These are phyloP conservation scores for Enteromius unitaeniatus DNA, from an alignment of 2,797 vertebrate genomes.

Conservation along the genomic window DNA sequence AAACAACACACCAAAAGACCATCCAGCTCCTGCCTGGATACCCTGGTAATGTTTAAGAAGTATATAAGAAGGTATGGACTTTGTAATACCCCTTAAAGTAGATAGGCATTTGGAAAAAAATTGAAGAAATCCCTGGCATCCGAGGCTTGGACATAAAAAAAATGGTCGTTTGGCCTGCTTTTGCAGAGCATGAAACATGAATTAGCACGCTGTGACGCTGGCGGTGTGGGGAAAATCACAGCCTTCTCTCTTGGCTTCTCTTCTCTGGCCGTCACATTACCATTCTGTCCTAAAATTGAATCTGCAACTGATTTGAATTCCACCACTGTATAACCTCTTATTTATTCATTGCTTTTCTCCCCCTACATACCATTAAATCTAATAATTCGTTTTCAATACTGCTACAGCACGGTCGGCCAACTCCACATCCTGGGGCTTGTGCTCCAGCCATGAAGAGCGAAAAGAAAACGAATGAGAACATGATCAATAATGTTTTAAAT, in stretches of 20 bases:
- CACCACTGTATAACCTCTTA: slow-evolving; percentile 77
- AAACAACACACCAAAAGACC: slow-evolving; percentile 61
- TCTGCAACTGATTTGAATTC: slow-evolving; percentile 81
- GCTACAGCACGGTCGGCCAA: slow-evolving; percentile 58
- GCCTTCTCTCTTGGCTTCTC: slow-evolving; percentile 69
- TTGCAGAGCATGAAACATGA: slow-evolving; percentile 73
- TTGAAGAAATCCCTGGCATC: slow-evolving; percentile 50
- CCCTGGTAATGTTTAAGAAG: slow-evolving; percentile 53
- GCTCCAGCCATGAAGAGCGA: slow-evolving; percentile 55
- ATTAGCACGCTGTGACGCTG: slow-evolving; percentile 74
- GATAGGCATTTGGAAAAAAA: slow-evolving; percentile 29
- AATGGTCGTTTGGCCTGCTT: slow-evolving; percentile 64
- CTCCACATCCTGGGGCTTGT: slow-evolving; percentile 56
- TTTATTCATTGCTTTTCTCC: slow-evolving; percentile 83
- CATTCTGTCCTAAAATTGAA: slow-evolving; percentile 78
- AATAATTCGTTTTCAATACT: slow-evolving; percentile 72
- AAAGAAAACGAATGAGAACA: slow-evolving; percentile 54
- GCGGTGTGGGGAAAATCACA: slow-evolving; percentile 69
- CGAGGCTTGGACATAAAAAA: slow-evolving; percentile 55
- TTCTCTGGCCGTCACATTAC: slow-evolving; percentile 70
- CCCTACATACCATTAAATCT: slow-evolving; percentile 77
- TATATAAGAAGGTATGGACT: slow-evolving; percentile 56
- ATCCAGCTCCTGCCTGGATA: slow-evolving; percentile 56
- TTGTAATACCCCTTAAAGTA: slow-evolving; percentile 58
- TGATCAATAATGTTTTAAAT: slow-evolving; percentile 65